Evolutionary conservation across 2,888 invertebrate genomes (phyloP), one percentile per base, ranked within the genome.

Genomic region (Ophonus ardosiacus): DNA sequence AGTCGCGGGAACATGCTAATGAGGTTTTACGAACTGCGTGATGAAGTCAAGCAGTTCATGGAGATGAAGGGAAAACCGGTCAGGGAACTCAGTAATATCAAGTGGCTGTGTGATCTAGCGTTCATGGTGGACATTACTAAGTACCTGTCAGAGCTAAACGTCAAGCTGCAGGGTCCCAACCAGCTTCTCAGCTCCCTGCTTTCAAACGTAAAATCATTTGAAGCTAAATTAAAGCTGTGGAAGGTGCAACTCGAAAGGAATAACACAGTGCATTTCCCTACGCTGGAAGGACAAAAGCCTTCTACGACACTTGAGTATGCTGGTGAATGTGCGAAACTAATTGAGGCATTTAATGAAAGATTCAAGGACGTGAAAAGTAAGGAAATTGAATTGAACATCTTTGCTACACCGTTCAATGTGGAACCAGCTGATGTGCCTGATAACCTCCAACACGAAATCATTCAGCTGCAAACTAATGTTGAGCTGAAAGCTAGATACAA

Each of bases 141-240:
- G 59, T 61, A 83, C 61, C 15, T 76, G 15, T 74, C 74, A 59
- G 74, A 83, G 10, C 59, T 83, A 38, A 83, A 83, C 21, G 57
- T 83, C 74, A 83, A 57, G 61, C 74, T 83, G 13, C 83, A 83
- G 74, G 76, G 83, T 59, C 57, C 74, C 56, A 82, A 71, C 51
- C 68, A 82, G 56, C 71, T 82, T 71, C 68, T 82, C 51, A 56
- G 71, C 56, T 68, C 68, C 51, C 56, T 82, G 56, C 71, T 82
- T 24, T 56, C 10, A 57, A 51, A 71, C 68, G 71, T 82, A 68
- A 82, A 82, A 82, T 21, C 80, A 80, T 80, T 80, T 61, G 61
- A 61, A 80, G 80, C 80, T 18, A 68, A 82, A 57, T 21, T 82
- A 57, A 82, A 56, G 56, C 56, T 82, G 71, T 24, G 24, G 24